Conservation (phyloP, 1,140 invertebrate species). For the Ceratosolen fusciceps region DNA sequence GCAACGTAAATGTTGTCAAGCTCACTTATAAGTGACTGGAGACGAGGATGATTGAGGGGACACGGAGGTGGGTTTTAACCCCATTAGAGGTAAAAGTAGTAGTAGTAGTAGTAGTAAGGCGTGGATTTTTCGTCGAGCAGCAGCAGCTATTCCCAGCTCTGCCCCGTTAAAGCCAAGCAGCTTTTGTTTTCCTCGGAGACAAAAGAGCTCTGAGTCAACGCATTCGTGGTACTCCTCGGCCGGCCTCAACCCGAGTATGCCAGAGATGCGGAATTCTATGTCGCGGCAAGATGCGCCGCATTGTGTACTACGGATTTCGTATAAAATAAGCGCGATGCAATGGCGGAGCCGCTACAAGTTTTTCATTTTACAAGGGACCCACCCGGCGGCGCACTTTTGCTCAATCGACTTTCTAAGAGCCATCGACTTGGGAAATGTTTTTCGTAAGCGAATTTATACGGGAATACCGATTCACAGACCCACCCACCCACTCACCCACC, state of each 20-base stretch:
- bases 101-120: too few relatives aligned
- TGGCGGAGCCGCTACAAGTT: not conserved
- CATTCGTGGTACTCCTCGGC: conserved; percentile 7
- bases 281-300: not conserved
- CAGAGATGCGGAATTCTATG: conserved; percentile 9
- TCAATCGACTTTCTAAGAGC: not conserved
- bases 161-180: not conserved
- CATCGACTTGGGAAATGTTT: not conserved
- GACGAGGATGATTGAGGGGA: not conserved
- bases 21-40: conserved; percentile 8
- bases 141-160: not conserved
- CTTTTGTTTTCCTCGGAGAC: conserved; percentile 30
- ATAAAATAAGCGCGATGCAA: not conserved
- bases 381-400: too few relatives aligned
- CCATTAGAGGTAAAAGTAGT: not conserved
- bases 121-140: not conserved
- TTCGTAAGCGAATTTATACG: not conserved
- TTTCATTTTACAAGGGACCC: not conserved
- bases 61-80: not conserved
- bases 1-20: not conserved
- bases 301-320: not conserved
- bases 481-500: too few relatives aligned
- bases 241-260: not conserved
- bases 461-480: not conserved
- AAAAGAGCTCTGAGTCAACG: conserved; percentile 13